A percentile compares a stretch with the other conserved stretches of the same genome.
These are phyloP conservation scores for Biston betularia DNA, from an alignment of 2,888 invertebrate genomes.

Conservation along the genomic window DNA sequence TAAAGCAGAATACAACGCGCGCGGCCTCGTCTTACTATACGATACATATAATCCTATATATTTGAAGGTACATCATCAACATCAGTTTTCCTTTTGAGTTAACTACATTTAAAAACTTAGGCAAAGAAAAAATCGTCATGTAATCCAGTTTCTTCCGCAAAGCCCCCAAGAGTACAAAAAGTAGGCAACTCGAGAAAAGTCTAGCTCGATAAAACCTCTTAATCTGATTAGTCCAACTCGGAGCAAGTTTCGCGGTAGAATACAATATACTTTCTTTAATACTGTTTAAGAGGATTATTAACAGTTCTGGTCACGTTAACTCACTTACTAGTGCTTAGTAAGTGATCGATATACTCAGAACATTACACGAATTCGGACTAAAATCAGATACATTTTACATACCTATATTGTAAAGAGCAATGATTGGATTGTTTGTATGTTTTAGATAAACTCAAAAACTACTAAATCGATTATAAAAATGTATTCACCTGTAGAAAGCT, in stretches of 20 bases:
- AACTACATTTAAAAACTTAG: neutral
- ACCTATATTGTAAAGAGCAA: too few relatives aligned
- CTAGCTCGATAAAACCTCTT: slow-evolving; percentile 37
- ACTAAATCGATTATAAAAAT: too few relatives aligned
- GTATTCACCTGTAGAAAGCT: too few relatives aligned
- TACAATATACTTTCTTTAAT: slow-evolving; percentile 47
- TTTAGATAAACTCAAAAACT: too few relatives aligned
- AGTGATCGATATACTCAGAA: neutral
- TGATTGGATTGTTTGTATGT: too few relatives aligned
- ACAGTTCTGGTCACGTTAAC: slow-evolving; percentile 16
- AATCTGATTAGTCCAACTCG: slow-evolving; percentile 49
- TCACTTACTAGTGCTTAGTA: slow-evolving; percentile 17
- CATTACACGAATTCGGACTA: neutral
- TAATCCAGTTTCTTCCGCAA: neutral
- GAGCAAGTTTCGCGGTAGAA: slow-evolving; percentile 41
- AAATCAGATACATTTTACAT: neutral
- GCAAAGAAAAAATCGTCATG: neutral
- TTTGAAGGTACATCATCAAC: too few relatives aligned
- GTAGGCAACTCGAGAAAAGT: slow-evolving; percentile 33
- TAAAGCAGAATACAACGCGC: too few relatives aligned
- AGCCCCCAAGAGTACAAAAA: slow-evolving; percentile 6
- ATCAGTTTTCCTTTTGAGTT: too few relatives aligned
- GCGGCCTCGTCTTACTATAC: too few relatives aligned
- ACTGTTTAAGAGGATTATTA: slow-evolving; percentile 36
- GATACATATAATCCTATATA: too few relatives aligned